Evolutionary conservation across 2,888 invertebrate species (phyloP), one percentile per base, ranked within the genome.

Genomic region (Lasius fuliginosus): DNA sequence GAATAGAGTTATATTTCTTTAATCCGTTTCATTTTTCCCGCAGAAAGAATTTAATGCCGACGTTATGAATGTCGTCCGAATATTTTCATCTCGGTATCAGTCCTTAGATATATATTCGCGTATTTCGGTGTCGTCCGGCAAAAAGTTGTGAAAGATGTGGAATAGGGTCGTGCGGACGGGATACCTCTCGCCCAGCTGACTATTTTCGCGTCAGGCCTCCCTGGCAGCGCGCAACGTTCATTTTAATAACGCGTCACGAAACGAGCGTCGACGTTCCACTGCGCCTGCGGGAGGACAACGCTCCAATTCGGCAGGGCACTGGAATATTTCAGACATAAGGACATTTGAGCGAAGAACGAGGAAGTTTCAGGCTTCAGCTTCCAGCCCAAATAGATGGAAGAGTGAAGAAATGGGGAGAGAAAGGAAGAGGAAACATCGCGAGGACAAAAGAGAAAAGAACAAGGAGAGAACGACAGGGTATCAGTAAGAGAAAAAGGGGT

Each of bases 191-290:
- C 12, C 40, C 30, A 65, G 77, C 68, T 65, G 62, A 33, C 79
- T 77, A 73, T 85, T 82, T 86, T 62, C 64, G 64, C 49, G 77
- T 65, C 82, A 74, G 67, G 46, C 76, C 84, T 76, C 30, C 75
- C 56, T 82, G 64, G 76, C 83, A 69, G 65, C 83, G 88, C 88
- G 88, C 89, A 89, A 89, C 88, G 89, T 90, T 86, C 88, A 85
- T 90, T 92, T 92, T 91, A 91, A 92, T 92, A 92, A 92, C 91
- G 91, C 88, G 92, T 91, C 91, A 88, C 83, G 58, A 65, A 71
- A 90, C 83, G 85, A 84, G 74, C 87, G 85, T 90, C 87, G 88
- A 91, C 87, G 84, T 85, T 85, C 86, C 90, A 89, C 84, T 76
- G 86, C 83, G 88, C 89, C 87, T 88, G 79, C 73, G 85, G 67